A percentile compares a stretch with the other conserved stretches of the same genome.
These are phyloP conservation scores for Diplazon laetatorius DNA, from an alignment of 2,888 invertebrate species.

Conservation along the genomic window DNA sequence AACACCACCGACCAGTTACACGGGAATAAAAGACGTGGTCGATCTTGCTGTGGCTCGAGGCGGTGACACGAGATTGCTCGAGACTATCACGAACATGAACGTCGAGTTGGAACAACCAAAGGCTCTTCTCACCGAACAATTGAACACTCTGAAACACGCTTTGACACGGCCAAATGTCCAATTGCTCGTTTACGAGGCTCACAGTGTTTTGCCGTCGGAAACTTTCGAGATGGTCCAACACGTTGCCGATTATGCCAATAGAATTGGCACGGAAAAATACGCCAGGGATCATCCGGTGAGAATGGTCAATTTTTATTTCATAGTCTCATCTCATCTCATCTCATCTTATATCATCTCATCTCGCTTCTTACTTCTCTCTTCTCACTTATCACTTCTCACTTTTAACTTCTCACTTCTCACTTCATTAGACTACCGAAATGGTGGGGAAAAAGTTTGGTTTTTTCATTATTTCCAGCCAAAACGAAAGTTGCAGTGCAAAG, in stretches of 20 bases:
- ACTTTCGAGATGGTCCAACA: conserved; percentile 89
- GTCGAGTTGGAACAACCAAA: conserved; percentile 68
- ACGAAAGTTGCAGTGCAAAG: conserved; percentile 59
- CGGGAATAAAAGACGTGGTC: conserved; percentile 90
- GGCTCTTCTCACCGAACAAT: conserved; percentile 89
- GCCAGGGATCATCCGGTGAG: conserved; percentile 80
- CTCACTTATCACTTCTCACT: too few species aligned
- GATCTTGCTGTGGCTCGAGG: conserved; percentile 88
- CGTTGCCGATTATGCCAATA: conserved; percentile 88
- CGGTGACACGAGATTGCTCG: conserved; percentile 90
- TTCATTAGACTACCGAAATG: too few species aligned
- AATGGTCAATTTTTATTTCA: conserved; percentile 4
- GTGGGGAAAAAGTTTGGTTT: too few species aligned
- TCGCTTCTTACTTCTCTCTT: too few species aligned
- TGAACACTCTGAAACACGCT: conserved; percentile 88
- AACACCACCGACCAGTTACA: conserved; percentile 92
- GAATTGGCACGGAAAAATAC: conserved; percentile 88
- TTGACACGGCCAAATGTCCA: conserved; percentile 93
- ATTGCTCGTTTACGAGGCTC: conserved; percentile 91
- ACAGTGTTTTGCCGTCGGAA: conserved; percentile 90
- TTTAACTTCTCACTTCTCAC: too few species aligned
- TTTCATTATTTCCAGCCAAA: conserved; percentile 56
- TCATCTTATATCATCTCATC: too few species aligned
- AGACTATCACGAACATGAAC: conserved; percentile 83
- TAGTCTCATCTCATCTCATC: too few species aligned